Percentiles rank a stretch among this genome's conserved stretches.
Conservation (phyloP, 2,113 vertebrate genomes). For the Brachionichthys hirsutus region DNA sequence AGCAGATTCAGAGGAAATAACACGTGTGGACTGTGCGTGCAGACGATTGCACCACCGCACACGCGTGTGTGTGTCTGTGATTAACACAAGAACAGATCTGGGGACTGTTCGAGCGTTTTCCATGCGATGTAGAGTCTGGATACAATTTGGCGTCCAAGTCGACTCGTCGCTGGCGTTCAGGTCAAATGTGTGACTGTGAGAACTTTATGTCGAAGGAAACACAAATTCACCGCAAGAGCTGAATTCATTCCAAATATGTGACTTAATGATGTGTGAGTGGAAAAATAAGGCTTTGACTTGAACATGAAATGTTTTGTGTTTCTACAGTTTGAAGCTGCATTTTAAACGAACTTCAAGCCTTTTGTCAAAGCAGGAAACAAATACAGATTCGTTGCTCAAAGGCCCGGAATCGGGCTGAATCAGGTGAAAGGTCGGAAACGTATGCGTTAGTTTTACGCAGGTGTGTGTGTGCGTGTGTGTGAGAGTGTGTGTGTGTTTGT, state of each 20-base stretch:
- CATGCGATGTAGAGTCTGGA: constrained; percentile 64
- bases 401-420: constrained; percentile 2
- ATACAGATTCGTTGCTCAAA: not conserved
- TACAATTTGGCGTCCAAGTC: constrained; percentile 67
- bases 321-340: no score
- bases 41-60: constrained; percentile 66
- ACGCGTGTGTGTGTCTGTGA: constrained; percentile 59
- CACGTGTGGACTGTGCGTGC: constrained; percentile 67
- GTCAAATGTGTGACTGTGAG: constrained; percentile 58
- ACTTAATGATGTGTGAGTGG: constrained; percentile 18
- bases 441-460: not conserved
- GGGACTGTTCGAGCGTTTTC: constrained; percentile 65
- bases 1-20: constrained; percentile 58
- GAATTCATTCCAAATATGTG: constrained; percentile 43
- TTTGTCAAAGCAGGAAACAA: no score
- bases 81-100: constrained; percentile 45
- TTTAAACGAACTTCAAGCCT: no score
- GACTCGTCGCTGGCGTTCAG: constrained; percentile 57
- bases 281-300: no score
- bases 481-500: not conserved
- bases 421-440: constrained; percentile 9
- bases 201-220: constrained; percentile 44
- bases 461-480: constrained; percentile 6
- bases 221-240: constrained; percentile 8
- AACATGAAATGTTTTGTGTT: no score